Base-by-base conservation (phyloP, 2,888 invertebrate species). In the Ophion ventricosus region DNA sequence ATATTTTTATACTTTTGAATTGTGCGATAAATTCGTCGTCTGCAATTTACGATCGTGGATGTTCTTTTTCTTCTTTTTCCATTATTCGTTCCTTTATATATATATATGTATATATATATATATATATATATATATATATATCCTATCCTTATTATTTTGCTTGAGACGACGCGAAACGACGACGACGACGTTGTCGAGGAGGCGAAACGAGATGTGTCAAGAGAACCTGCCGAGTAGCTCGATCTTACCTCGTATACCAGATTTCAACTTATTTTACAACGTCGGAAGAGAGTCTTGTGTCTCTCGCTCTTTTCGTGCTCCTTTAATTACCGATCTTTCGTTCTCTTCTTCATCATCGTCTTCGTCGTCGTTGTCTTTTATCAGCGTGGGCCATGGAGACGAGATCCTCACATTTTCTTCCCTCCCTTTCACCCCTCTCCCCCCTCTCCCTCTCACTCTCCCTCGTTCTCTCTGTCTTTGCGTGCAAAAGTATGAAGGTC, bases 291-390 rank as follows among this genome's bases (percentile, higher is more conserved):
- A 35, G 29, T 35, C 49, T 49, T 5, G 35, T 23, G 49, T 69
- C 69, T 57, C 40, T 79, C 35, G 64, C 64, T 67, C 82, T 49
- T 72, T 81, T 69, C 69, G 70, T 76, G 70, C 72, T 80, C 70
- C 75, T 82, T 82, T 82, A 83, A 83, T 83, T 80, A 80, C 75
- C 83, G 79, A 83, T 80, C 23, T 59, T 59, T 64, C 66, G 64
- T 66, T 49, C 64, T 75, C 49, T 73, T 56, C 43, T 57, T 26
- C 77, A 20, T 64, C 80, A 49, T 69, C 35, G 35, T 35, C 35
- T 35, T 35, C 35, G 35, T 35, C 74, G 59, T 66, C n/a, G 17
- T 70, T 61, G 77, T 78, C 49, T 61, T 70, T 70, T 64, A 56
- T 17, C 66, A 75, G 70, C 78, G 83, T 83, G 83, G 83, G 78